Evolutionary conservation across 2,888 invertebrate species (phyloP).

Genomic region (Cepaea hortensis): DNA sequence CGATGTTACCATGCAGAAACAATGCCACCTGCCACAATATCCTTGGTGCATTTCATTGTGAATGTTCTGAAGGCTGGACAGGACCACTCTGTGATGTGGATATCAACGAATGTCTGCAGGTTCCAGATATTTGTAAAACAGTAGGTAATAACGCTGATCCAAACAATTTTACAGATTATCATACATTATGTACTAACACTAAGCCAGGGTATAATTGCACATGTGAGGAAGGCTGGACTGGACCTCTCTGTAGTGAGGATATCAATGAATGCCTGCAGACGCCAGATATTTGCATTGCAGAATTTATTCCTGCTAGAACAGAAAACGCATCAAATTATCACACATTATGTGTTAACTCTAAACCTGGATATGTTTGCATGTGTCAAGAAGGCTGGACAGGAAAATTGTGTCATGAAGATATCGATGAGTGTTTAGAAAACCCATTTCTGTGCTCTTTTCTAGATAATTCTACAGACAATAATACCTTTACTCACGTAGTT

Average conservation of each 20-base stretch:
- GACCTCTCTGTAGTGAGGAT: background rate
- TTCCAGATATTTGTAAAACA: constrained; percentile 6
- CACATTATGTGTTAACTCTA: background rate
- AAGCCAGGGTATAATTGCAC: constrained; percentile 13
- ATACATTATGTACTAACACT: background rate
- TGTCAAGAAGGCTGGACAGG: background rate
- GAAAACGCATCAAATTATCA: background rate
- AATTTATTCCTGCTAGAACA: background rate
- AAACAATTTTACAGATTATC: background rate
- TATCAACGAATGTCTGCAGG: constrained; percentile 43
- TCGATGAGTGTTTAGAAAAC: background rate
- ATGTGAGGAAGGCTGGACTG: constrained; percentile 4
- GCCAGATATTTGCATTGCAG: background rate
- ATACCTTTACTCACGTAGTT: background rate
- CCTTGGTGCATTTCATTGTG: constrained; percentile 47
- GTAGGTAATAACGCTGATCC: background rate
- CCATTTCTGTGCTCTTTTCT: background rate
- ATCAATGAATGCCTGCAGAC: constrained; percentile 40
- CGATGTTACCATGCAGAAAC: constrained; percentile 47
- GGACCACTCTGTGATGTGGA: constrained; percentile 49
- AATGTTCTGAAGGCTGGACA: constrained; percentile 47
- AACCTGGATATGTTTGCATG: background rate
- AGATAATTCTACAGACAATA: constrained; percentile 1
- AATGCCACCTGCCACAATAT: constrained; percentile 49
- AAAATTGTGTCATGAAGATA: background rate